Evolutionary conservation across 2,797 vertebrate genomes (phyloP), one percentile per base, ranked within the genome.

Genomic region (Coccyzus lansbergi): DNA sequence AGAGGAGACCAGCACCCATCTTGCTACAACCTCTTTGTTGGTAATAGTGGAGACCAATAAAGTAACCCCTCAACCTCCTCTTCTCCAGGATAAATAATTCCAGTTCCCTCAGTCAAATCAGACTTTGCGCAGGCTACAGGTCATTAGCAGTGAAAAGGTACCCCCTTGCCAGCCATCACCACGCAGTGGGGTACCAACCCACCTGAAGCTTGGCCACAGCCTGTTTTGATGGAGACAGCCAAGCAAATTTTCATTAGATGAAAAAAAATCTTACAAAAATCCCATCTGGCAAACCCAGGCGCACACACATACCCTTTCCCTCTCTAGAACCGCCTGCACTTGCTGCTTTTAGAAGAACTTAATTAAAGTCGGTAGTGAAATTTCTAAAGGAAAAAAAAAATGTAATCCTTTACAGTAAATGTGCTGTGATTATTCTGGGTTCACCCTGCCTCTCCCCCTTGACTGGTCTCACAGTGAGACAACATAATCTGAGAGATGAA

Each of bases 331-430:
- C 36, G 17, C 21, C 12, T 64, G 67, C 11, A 1, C 69, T 83
- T 72, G 64, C 60, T 65, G 83, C 36, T 74, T 63, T 93, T 83
- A 90, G 86, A 87, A 78, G 59, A 97, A 96, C 82, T 95, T 96
- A 92, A 96, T 95, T 96, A 95, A 96, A 96, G 88, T 79, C 36
- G 53, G 29, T 51, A 40, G 91, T 90, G 53, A 90, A 71, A 91
- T 93, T 94, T 97, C 86, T 69, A 96, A 96, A 85, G 52, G 55
- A 62, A 62, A 83, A 71, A 21, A 52, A 74, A 83, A 87, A 31
- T 3, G 28, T 88, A 96, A 95, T 68, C 77, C 84, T 64, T 90
- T 80, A 77, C 40, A 68, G 80, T 69, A 81, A 92, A 83, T 26
- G 75, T 12, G 9, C 70, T 93, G 83, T 83, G 69, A 78, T 91